Evolutionary conservation across 1,140 invertebrate genomes (phyloP), one percentile per base, ranked within the genome.

Genomic region (Melipona quadrifasciata): DNA sequence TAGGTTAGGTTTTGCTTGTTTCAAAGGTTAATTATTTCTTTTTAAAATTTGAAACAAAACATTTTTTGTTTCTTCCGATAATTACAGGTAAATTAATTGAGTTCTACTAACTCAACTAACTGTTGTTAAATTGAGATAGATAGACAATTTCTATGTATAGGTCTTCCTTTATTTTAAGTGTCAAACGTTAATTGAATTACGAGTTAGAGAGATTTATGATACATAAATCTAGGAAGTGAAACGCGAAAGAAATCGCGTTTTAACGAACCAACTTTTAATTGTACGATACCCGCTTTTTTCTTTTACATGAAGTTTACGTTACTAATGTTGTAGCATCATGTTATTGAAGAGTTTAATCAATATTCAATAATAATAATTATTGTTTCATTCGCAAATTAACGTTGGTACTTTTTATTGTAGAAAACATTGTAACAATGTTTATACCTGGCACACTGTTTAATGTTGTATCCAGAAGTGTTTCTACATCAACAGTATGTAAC

Each of bases 401-500:
- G 1, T 74, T 5, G 58, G 24, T 24, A 5, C 10, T 51, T 8
- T 24, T 21, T 61, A 12, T 83, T 79, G 24, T 51, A 79, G 82
- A 24, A 61, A 71, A 53, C 6, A 17, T 51, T 5, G 4, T 10
- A 71, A n/a, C 2, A 67, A 84, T 84, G 83, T 17, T 21, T n/a
- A 27, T 31, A 16, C 19, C 21, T 24, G 16, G 55, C 4, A 2
- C 73, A 2, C 0, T 80, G 0, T 81, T 90, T 31, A 91, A 78
- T 72, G 74, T 89, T 71, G 27, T 67, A 31, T 87, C 87, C 21
- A 92, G 93, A 86, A 92, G 90, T 27, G 94, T 97, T 87, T 96
- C 96, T 91, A 96, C 96, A 31, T 95, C 96, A 17, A 79, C 95
- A 21, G 90, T 93, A 79, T 93, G 94, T 80, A 96, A 95, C 93